Conservation (phyloP, 2,888 invertebrate genomes). For the Malachius bipustulatus region DNA sequence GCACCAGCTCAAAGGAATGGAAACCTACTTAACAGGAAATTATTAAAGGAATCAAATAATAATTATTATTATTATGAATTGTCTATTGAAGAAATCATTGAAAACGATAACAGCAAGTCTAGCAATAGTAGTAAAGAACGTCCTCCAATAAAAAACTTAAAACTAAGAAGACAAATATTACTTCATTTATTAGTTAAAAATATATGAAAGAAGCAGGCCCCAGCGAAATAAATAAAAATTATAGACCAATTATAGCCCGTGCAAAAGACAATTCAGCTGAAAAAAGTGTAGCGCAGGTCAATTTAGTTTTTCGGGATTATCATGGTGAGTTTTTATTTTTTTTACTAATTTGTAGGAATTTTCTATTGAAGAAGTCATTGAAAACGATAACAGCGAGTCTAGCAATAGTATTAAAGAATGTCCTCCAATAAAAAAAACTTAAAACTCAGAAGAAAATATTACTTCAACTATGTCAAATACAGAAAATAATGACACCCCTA, state of each 20-base stretch:
- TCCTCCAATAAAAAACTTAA: background rate
- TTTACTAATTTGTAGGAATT: slow-evolving; percentile 2
- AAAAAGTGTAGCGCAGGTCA: background rate
- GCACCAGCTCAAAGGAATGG: no score
- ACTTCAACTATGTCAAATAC: slow-evolving; percentile 1
- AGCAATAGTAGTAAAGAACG: slow-evolving; percentile 3
- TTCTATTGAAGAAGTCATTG: slow-evolving; percentile 2
- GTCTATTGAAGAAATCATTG: no score
- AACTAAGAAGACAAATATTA: background rate
- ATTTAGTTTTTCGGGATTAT: background rate
- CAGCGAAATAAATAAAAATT: slow-evolving; percentile 1
- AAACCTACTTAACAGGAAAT: no score
- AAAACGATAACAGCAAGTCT: slow-evolving; percentile 1
- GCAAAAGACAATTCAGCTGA: slow-evolving; percentile 3
- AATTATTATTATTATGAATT: no score
- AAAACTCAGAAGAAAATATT: no score
- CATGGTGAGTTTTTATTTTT: slow-evolving; percentile 1
- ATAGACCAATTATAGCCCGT: slow-evolving; percentile 1
- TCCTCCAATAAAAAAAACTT: no score
- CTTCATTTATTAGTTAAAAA: background rate
- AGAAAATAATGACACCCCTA: slow-evolving; percentile 1
- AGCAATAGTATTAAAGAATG: no score
- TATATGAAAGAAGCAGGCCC: background rate
- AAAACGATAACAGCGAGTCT: background rate
- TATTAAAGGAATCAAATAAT: no score